Evolutionary conservation across 2,113 vertebrate species (phyloP), one percentile per base, ranked within the genome.

Genomic region (Tachuris rubrigastra): DNA sequence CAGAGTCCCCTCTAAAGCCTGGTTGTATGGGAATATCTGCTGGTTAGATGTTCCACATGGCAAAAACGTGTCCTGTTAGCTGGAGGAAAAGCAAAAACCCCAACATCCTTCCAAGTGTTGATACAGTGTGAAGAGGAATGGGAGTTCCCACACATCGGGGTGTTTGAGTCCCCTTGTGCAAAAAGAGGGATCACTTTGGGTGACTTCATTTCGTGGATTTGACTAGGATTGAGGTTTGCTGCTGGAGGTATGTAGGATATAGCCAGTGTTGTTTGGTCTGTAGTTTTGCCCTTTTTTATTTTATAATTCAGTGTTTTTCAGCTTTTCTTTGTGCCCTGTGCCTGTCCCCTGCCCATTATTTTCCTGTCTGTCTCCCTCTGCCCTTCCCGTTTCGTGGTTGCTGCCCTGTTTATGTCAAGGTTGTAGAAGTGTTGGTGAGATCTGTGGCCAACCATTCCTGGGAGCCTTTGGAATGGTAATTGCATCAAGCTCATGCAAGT

Each of bases 191-290:
- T 91, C 37, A 53, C 95, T 97, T 97, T 77, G 91, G 93, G 97
- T 96, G 85, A 88, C 92, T 85, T 95, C 77, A 46, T 95, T 96
- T 95, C 94, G 10, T 96, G 97, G 93, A 95, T 94, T 88, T 97
- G 96, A 93, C 92, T 97, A 97, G 97, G 95, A 97, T 89, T 97
- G 96, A 93, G 98, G 93, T 91, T 97, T 97, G 95, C 97, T 97
- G 89, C 84, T 96, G 95, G 94, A 97, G 95, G 87, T 98, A 93
- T 82, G 95, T 90, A 96, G 97, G 97, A 90, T 94, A 60, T 97
- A 97, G 97, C 93, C 85, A 92, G 96, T 97, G 85, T 97, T 95
- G 94, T 96, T 97, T 96, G 95, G 82, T 97, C 96, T 96, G 90
- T 96, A 97, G 96, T 66, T 95, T 93, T 41, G 50, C 85, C 76